Evolutionary conservation across 2,113 vertebrate genomes (phyloP).

Genomic region (human): GRCh38 chr2:60457501-60458000

Average conservation of each 20-base stretch:
- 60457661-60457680: slow-evolving; percentile 89
- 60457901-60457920: slow-evolving; percentile 96
- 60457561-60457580: slow-evolving; percentile 98
- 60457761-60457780: slow-evolving; percentile 99
- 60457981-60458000: slow-evolving; percentile 99
- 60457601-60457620: slow-evolving; percentile 99
- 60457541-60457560: slow-evolving; percentile 99
- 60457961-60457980: slow-evolving; percentile 99
- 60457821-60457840: slow-evolving; percentile 91
- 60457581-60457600: slow-evolving; percentile 99
- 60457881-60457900: slow-evolving; percentile 88
- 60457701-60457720: slow-evolving; percentile 98
- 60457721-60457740: slow-evolving; percentile 98
- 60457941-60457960: slow-evolving; percentile 90
- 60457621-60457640: slow-evolving; percentile 99
- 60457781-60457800: slow-evolving; percentile 98
- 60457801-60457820: slow-evolving; percentile 98
- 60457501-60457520: slow-evolving; percentile 99
- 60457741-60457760: slow-evolving; percentile 94
- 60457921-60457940: slow-evolving; percentile 92
- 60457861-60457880: slow-evolving; percentile 92
- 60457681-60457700: slow-evolving; percentile 79
- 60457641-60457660: slow-evolving; percentile 99
- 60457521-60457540: slow-evolving; percentile 99
- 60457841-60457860: slow-evolving; percentile 99